phyloP scores from a whole-genome alignment of 2,797 vertebrate genomes.

The Sorex maritimensis region DNA sequence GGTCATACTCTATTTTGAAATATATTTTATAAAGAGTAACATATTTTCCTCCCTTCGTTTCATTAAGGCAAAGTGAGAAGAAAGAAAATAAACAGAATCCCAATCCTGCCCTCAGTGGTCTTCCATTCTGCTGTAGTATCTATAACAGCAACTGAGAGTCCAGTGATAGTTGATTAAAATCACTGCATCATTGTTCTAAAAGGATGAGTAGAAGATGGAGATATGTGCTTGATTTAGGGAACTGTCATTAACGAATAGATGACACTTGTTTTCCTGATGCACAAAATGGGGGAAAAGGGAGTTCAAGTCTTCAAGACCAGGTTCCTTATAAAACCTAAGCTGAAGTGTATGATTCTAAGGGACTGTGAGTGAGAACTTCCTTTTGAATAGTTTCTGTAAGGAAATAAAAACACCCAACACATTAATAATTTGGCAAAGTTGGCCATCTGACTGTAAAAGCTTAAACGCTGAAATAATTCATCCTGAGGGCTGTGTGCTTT shows the following conservation, averaged over 20 bases:
- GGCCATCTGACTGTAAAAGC: conserved; percentile 24
- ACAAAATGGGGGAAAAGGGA: background rate
- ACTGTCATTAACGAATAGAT: background rate
- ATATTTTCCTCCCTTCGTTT: conserved; percentile 21
- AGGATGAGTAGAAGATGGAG: background rate
- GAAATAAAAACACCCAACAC: conserved; percentile 50
- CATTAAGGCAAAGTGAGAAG: background rate
- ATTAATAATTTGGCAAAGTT: conserved; percentile 68
- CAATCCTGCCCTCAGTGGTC: background rate
- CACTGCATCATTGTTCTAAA: background rate
- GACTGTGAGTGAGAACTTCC: conserved; percentile 33
- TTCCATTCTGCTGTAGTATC: background rate
- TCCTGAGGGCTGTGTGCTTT: conserved; percentile 19
- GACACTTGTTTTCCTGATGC: background rate
- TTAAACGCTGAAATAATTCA: conserved; percentile 56
- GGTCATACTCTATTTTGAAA: conserved; percentile 52
- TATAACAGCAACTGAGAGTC: background rate
- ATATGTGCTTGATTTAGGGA: background rate
- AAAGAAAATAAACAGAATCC: background rate
- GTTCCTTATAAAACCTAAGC: conserved; percentile 42
- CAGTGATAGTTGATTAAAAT: background rate
- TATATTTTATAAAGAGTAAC: conserved; percentile 56
- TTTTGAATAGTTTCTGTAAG: conserved; percentile 35
- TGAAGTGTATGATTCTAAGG: conserved; percentile 46
- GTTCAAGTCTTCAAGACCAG: background rate